Base-by-base conservation (phyloP, 2,888 invertebrate genomes). In the Steinernema hermaphroditum region DNA sequence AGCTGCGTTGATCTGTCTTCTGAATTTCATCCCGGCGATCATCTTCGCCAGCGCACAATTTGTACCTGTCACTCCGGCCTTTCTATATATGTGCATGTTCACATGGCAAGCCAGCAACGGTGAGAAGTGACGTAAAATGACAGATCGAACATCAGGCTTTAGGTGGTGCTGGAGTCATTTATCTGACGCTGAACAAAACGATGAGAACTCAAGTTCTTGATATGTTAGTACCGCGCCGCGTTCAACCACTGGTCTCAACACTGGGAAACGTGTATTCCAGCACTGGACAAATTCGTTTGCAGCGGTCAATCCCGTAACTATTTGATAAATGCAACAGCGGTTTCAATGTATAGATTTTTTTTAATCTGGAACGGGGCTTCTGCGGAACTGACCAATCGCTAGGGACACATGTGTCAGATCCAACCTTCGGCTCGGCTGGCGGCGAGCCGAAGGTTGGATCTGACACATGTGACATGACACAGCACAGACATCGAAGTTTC, bases 61-160 rank as follows among this genome's bases (percentile, higher is more conserved):
- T 19, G 14, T 62, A 6, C 29, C 29, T 8, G 29, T 32, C 14
- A 19, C 62, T 4, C 6, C 8, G 14, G 4, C 14, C 14, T 14
- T 62, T 12, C 9, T 62, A 19, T 2, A 8, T 2, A 14, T 62
- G 29, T 19, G 12, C 4, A 19, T 24, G 29, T n/a, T 62, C 12
- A 24, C 24, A 4, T 62, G 62, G 62, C 62, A 62, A 32, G 62
- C 14, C 32, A 62, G 62, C 32, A 27, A 62, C 32, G 62, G 62
- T 50, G n/a, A 8, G 16, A 9, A 16, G 43, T 41, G 8, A 16
- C 43, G 8, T 41, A 16, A 41, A 41, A 41, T 8, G 8, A 16
- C 43, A 41, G 16, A 41, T 8, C 9, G 43, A 8, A 9, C 9
- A 41, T 8, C 16, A n/a, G 43, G 9, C 8, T 41, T 41, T 16